Conservation (phyloP, 2,113 vertebrate genomes). For the Microcebus lehilahytsara region DNA sequence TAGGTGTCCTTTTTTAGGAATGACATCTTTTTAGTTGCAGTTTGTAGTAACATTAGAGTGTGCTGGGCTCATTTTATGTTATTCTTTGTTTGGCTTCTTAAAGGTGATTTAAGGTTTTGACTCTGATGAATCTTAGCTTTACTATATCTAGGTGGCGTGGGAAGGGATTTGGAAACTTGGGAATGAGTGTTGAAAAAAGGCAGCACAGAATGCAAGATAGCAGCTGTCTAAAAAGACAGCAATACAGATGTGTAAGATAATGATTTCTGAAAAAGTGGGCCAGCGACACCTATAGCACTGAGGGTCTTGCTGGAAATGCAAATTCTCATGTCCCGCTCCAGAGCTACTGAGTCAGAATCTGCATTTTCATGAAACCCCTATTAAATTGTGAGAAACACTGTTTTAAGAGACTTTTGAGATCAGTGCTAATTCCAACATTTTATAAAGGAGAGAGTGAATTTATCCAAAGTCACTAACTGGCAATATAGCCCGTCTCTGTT, state of each 20-base stretch:
- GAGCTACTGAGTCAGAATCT: background rate
- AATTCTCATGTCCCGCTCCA: background rate
- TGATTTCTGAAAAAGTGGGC: accelerated
- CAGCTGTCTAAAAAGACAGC: background rate
- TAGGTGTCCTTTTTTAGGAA: background rate
- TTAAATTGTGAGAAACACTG: background rate
- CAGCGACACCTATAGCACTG: background rate
- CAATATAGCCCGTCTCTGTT: too few relatives aligned
- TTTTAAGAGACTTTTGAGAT: background rate
- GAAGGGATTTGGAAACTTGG: background rate
- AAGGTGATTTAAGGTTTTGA: conserved; percentile 1
- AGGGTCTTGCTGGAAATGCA: background rate
- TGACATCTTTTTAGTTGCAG: background rate
- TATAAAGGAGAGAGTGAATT: background rate
- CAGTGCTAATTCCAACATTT: background rate
- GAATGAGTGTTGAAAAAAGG: background rate
- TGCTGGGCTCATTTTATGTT: background rate
- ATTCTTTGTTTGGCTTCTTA: background rate
- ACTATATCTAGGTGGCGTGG: background rate
- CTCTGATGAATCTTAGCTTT: background rate
- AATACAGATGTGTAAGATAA: accelerated
- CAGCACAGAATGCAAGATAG: background rate
- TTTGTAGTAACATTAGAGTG: conserved; percentile 17
- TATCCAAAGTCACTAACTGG: background rate
- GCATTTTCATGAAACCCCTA: background rate